Base-by-base conservation (phyloP, 2,797 vertebrate species). In the Lepus oiostolus region DNA sequence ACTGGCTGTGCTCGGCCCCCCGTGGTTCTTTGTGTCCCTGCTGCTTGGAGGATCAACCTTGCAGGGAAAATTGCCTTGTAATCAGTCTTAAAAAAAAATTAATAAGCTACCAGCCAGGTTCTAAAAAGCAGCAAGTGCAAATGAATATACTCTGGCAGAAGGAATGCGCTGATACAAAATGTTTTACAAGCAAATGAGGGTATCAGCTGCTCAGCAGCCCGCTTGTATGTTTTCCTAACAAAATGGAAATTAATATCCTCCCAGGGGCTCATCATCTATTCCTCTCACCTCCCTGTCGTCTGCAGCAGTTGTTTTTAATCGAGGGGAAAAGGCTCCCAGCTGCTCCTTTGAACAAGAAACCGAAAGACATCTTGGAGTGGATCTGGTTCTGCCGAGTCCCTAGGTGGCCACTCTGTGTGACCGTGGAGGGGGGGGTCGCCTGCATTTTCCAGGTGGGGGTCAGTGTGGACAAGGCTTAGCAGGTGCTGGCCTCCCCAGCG, bases 161-260 rank as follows among this genome's bases (percentile, higher is more conserved):
- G 80, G 58, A 86, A 90, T 79, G 83, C 88, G 75, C 71, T 88
- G 91, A 96, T 90, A 60, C n/a, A 93, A 93, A 94, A 68, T 71
- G 85, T 93, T 93, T 92, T 90, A 95, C 54, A 90, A 92, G 85
- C 92, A 70, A 88, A 93, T 67, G 85, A 94, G 70, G 62, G 89
- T 28, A 62, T 82, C 95, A 30, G 90, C 30, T 95, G 96, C 96
- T 96, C 93, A 92, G 96, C 95, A 84, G 94, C 80, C 74, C 42
- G 67, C 95, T 81, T 83, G 88, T 67, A 32, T 96, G 93, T 96
- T 95, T 96, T 93, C 93, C 76, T 81, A 95, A 94, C 88, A 85
- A 92, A 95, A 93, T 97, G 92, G 96, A 97, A 96, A 97, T 97
- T 93, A 95, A 84, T 95, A 70, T 93, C 96, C 96, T 97, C 95